Conservation (phyloP, 1,140 invertebrate genomes). For the Lordiphosa collinella region DNA sequence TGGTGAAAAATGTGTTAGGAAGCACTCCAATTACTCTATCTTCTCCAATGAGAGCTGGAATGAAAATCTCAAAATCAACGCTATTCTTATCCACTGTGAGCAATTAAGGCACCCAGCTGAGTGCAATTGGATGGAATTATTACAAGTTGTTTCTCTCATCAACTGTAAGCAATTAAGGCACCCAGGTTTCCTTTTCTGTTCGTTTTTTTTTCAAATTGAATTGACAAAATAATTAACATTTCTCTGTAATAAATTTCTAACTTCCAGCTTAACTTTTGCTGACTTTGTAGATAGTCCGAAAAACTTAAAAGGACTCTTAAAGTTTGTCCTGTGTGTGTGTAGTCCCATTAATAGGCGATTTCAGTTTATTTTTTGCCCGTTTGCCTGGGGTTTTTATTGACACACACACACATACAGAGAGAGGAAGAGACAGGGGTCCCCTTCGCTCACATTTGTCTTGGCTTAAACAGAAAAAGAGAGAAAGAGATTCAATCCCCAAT, state of each 20-base stretch:
- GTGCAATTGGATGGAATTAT: no score
- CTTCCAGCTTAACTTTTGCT: conserved; percentile 58
- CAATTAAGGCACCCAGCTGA: no score
- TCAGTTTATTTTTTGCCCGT: conserved; percentile 72
- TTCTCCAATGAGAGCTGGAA: no score
- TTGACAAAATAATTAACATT: no score
- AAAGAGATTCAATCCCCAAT: conserved; percentile 34
- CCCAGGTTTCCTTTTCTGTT: no score
- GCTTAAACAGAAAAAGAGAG: conserved; percentile 26
- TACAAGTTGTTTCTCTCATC: no score
- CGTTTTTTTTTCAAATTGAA: no score
- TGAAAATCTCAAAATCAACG: no score
- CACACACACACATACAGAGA: conserved; percentile 11
- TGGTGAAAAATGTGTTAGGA: no score
- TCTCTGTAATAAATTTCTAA: not conserved
- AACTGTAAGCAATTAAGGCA: no score
- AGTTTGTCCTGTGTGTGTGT: conserved; percentile 5
- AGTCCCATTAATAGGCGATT: conserved; percentile 67
- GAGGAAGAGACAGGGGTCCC: not conserved
- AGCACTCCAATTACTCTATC: no score
- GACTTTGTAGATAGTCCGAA: conserved; percentile 44
- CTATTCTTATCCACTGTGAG: no score
- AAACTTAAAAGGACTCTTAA: conserved; percentile 23
- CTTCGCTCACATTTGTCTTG: conserved; percentile 14
- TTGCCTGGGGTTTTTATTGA: conserved; percentile 58